phyloP scores from a whole-genome alignment of 2,797 vertebrate genomes.

The Ctenosaura bakeri region DNA sequence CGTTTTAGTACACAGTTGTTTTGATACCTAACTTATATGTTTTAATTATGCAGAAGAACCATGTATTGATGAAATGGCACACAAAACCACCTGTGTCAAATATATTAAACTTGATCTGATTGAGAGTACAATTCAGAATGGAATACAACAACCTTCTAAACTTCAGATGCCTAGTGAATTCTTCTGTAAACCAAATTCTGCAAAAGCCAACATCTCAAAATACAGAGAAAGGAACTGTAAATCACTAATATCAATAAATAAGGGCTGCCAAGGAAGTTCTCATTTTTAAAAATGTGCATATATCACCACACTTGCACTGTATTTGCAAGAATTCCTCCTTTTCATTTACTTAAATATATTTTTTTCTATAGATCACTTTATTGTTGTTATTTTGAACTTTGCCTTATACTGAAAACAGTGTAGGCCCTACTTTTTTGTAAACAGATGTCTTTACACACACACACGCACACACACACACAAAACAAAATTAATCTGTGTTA shows the following conservation, averaged over 20 bases:
- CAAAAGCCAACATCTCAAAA: background rate
- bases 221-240: background rate
- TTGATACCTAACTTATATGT: background rate
- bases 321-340: background rate
- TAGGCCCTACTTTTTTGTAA: background rate
- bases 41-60: background rate
- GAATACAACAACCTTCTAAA: background rate
- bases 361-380: background rate
- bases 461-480: background rate
- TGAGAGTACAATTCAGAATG: conserved; percentile 10
- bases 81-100: background rate
- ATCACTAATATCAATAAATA: background rate
- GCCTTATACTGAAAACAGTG: background rate
- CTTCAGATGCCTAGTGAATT: background rate
- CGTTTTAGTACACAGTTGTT: background rate
- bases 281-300: background rate
- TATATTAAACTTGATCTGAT: rapidly evolving
- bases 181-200: background rate
- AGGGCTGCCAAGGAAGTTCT: background rate
- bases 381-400: background rate
- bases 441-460: background rate
- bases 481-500: background rate
- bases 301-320: background rate
- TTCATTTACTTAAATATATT: background rate
- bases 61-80: background rate